Base-by-base conservation (phyloP, 2,797 vertebrate genomes). In the Brachyalestes nurse region DNA sequence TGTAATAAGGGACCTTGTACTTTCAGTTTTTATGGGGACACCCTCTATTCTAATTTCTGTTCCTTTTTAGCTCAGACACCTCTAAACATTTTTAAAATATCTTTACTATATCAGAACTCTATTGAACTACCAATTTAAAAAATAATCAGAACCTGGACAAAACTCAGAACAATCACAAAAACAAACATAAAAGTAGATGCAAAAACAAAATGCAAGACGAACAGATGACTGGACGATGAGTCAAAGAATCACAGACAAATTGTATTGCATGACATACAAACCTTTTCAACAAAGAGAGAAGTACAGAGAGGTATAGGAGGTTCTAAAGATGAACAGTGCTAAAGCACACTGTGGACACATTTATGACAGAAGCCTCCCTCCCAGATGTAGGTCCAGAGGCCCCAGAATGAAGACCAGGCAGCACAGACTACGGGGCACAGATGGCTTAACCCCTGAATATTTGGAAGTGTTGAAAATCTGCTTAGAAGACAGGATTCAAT, bases 21-120 rank as follows among this genome's bases (percentile, higher is more conserved):
- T 66, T 55, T 78, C 21, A 12, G 77, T 73, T 72, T 73, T 51
- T 77, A 10, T 17, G 38, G 42, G 23, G 62, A 82, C 62, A 21
- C 25, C 60, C 42, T 53, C 60, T 69, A 10, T 12, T 8, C 7
- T 45, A 45, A 8, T 45, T 45, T 45, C 10, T 45, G 7, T 12
- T 12, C 42, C 1, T 45, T 45, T 45, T 45, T 45, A 45, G 8
- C 42, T 45, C 8, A 9, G 42, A 45, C 42, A 45, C 42, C 10
- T 45, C 42, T 45, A 7, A 7, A 45, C 10, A 45, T 8, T 8
- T 8, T 45, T 7, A 0, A 45, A 45, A 45, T 45, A 45, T 45
- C 42, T 45, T 45, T 12, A 45, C 4, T 40, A 34, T 34, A 19
- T 38, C 34, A 12, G 17, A 72, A 72, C n/a, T 40, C 47, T 38